These are phyloP conservation scores for Thinocorus orbignyianus DNA, from an alignment of 2,113 vertebrate species.

Conservation along the genomic window DNA sequence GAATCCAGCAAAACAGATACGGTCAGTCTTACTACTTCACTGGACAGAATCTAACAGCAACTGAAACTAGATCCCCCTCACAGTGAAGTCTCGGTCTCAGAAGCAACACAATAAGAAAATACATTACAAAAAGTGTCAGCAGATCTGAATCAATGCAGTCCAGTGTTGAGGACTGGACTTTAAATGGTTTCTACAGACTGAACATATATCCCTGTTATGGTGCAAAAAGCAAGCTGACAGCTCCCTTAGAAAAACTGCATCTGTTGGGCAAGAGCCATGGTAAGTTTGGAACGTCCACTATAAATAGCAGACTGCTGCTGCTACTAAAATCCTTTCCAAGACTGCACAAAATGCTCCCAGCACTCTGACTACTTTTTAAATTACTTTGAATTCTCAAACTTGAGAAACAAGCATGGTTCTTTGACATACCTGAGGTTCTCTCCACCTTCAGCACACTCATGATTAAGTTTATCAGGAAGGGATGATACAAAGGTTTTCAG, in stretches of 20 bases:
- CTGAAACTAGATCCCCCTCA: neutral
- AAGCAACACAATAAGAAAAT: neutral
- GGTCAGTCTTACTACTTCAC: neutral
- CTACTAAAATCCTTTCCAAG: neutral
- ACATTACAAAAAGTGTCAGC: neutral
- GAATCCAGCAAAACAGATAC: neutral
- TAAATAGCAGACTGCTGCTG: neutral
- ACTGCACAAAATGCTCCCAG: neutral
- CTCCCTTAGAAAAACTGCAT: neutral
- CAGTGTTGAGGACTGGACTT: neutral
- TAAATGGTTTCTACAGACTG: neutral
- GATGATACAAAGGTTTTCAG: constrained; percentile 87
- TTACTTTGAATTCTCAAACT: neutral
- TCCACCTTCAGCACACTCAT: constrained; percentile 93
- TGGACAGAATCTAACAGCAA: neutral
- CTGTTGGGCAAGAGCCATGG: neutral
- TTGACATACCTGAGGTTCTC: constrained; percentile 90
- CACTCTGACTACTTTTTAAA: neutral
- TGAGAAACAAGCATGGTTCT: neutral
- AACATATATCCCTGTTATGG: neutral
- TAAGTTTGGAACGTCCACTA: neutral
- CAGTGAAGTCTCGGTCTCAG: neutral
- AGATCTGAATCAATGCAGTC: neutral
- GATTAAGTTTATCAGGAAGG: constrained; percentile 86
- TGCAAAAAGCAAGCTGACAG: neutral